A percentile compares a stretch with the other conserved stretches of the same genome.
Conservation (phyloP, 1,140 invertebrate species). For the Panulirus ornatus region DNA sequence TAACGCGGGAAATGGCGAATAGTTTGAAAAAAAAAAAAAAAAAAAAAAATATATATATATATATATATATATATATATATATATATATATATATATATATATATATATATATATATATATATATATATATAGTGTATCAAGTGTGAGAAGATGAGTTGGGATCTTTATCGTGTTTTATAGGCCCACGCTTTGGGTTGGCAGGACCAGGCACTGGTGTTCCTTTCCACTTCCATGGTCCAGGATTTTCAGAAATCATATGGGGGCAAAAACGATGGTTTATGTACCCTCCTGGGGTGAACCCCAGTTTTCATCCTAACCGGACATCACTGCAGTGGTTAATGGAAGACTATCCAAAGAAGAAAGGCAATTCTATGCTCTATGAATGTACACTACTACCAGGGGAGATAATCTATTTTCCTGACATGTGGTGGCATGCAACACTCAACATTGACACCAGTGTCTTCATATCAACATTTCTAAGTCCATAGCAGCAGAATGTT, state of each 20-base stretch:
- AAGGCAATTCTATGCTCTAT: slow-evolving; percentile 59
- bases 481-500: slow-evolving; percentile 43
- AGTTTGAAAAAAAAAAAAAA: too few relatives aligned
- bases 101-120: too few relatives aligned
- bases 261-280: slow-evolving; percentile 75
- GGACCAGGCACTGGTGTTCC: slow-evolving; percentile 75
- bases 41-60: too few relatives aligned
- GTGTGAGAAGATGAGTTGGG: too few relatives aligned
- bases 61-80: too few relatives aligned
- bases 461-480: slow-evolving; percentile 75
- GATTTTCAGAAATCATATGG: slow-evolving; percentile 75
- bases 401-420: slow-evolving; percentile 75
- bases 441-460: slow-evolving; percentile 75
- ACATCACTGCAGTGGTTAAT: slow-evolving; percentile 75
- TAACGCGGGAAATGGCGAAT: too few relatives aligned
- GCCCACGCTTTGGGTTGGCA: too few relatives aligned
- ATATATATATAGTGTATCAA: too few relatives aligned
- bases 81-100: too few relatives aligned
- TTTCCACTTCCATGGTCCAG: slow-evolving; percentile 76
- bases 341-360: slow-evolving; percentile 70
- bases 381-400: slow-evolving; percentile 75
- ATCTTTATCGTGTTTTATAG: too few relatives aligned
- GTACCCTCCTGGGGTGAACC: slow-evolving; percentile 68
- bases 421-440: slow-evolving; percentile 76
- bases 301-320: slow-evolving; percentile 74